Percentiles rank a stretch among this genome's conserved stretches.
Conservation (phyloP, 1,140 invertebrate genomes). For the Drosophila insularis region DNA sequence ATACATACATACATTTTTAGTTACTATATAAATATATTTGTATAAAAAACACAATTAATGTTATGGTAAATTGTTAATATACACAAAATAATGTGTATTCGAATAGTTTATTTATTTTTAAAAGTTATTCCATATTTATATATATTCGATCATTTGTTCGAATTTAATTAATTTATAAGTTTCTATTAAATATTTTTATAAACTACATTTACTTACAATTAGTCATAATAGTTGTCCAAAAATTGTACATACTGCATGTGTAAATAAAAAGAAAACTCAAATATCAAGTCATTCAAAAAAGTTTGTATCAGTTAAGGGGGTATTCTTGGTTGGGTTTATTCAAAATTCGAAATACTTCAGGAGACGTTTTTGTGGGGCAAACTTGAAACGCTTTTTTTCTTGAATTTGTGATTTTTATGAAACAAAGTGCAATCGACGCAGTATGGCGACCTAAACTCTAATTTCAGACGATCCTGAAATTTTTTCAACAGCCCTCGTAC, state of each 20-base stretch:
- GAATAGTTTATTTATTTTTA: background rate
- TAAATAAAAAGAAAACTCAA: too few species aligned
- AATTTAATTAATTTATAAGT: conserved; percentile 9
- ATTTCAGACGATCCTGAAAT: too few species aligned
- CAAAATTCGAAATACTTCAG: too few species aligned
- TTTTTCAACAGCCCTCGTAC: too few species aligned
- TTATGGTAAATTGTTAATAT: background rate
- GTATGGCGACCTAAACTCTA: too few species aligned
- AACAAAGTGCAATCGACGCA: too few species aligned
- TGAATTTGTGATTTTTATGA: too few species aligned
- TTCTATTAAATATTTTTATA: conserved; percentile 2
- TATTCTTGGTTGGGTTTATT: too few species aligned
- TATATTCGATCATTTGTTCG: background rate
- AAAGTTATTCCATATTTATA: background rate
- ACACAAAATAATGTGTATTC: background rate
- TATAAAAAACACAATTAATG: background rate
- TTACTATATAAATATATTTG: background rate
- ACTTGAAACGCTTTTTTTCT: too few species aligned
- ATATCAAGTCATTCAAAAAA: too few species aligned
- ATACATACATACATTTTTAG: background rate
- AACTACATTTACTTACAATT: background rate
- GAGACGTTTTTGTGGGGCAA: too few species aligned
- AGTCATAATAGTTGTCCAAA: background rate
- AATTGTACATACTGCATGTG: background rate
- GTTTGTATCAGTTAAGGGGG: too few species aligned